Conservation (phyloP, 2,888 invertebrate genomes). For the Bombylius major region DNA sequence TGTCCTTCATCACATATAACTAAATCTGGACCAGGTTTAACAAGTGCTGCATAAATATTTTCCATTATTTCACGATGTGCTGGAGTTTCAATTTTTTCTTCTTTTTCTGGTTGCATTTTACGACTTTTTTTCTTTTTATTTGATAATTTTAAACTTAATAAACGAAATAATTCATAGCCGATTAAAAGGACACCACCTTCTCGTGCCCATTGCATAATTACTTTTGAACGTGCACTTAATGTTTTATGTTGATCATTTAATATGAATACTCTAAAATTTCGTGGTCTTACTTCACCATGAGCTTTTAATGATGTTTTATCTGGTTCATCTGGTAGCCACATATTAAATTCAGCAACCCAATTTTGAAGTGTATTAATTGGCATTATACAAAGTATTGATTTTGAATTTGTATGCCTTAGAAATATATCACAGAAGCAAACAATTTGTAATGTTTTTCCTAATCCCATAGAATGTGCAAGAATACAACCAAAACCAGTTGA, state of each 20-base stretch:
- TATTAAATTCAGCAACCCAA: constrained; percentile 93
- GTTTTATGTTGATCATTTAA: constrained; percentile 92
- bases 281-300: constrained; percentile 57
- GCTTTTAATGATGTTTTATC: constrained; percentile 42
- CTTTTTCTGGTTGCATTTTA: constrained; percentile 24
- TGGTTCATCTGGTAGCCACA: constrained; percentile 80
- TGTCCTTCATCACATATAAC: constrained; percentile 97
- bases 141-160: constrained; percentile 68
- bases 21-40: constrained; percentile 84
- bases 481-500: constrained; percentile 95
- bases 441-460: constrained; percentile 96
- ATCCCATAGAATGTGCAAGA: constrained; percentile 96
- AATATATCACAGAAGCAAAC: constrained; percentile 95
- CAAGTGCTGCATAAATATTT: constrained; percentile 71
- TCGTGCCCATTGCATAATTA: constrained; percentile 73
- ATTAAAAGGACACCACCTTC: constrained; percentile 89
- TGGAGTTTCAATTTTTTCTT: constrained; percentile 39
- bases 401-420: constrained; percentile 75
- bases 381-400: constrained; percentile 88
- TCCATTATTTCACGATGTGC: constrained; percentile 64
- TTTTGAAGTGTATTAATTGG: constrained; percentile 98
- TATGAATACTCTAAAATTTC: constrained; percentile 79
- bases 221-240: constrained; percentile 72
- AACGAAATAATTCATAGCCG: constrained; percentile 92
- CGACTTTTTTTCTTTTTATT: constrained; percentile 43